These are phyloP conservation scores for Paraplagusia blochii DNA, from an alignment of 2,113 vertebrate genomes.

Conservation along the genomic window DNA sequence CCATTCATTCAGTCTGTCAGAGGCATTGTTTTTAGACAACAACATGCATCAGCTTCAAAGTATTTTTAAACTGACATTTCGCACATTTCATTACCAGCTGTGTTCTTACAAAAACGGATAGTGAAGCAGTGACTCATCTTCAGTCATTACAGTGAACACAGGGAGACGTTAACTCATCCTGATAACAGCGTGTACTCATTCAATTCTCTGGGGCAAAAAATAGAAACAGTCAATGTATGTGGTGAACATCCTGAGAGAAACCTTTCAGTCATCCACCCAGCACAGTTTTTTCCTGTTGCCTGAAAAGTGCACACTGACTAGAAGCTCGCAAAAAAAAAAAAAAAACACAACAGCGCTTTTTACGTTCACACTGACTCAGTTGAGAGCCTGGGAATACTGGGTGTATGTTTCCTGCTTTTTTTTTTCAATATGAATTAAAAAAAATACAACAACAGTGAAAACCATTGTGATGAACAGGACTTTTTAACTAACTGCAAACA, in stretches of 20 bases:
- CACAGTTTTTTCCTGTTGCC: slow-evolving; percentile 57
- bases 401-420: slow-evolving; percentile 28
- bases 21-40: slow-evolving; percentile 22
- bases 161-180: slow-evolving; percentile 53
- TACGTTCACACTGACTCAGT: slow-evolving; percentile 44
- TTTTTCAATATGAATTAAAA: neutral
- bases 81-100: slow-evolving; percentile 37
- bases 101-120: slow-evolving; percentile 8
- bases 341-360: slow-evolving; percentile 51
- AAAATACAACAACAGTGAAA: slow-evolving; percentile 12
- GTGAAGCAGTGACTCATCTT: slow-evolving; percentile 64
- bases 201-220: slow-evolving; percentile 48
- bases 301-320: slow-evolving; percentile 55
- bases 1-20: slow-evolving; percentile 19
- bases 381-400: slow-evolving; percentile 28
- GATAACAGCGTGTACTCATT: slow-evolving; percentile 54
- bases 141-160: slow-evolving; percentile 60
- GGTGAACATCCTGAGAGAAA: slow-evolving; percentile 48
- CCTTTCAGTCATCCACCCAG: slow-evolving; percentile 45
- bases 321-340: slow-evolving; percentile 48
- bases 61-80: slow-evolving; percentile 15
- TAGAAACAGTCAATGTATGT: slow-evolving; percentile 53
- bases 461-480: neutral
- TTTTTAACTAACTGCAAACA: neutral
- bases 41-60: slow-evolving; percentile 12